Base-by-base conservation (phyloP, 2,888 invertebrate genomes). In the Elegia similella region DNA sequence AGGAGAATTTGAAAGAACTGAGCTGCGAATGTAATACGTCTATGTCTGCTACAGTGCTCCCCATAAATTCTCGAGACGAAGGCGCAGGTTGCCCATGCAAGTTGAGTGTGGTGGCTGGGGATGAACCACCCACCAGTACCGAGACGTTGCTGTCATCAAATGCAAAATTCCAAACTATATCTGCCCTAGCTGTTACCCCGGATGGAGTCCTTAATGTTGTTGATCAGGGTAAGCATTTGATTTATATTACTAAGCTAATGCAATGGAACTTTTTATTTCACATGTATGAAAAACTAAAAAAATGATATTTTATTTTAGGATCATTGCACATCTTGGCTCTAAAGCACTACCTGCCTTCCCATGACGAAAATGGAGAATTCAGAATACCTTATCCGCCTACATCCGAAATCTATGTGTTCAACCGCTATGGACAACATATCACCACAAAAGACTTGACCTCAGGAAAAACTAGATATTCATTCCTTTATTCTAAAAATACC, bases 131-230 rank as follows among this genome's bases (percentile, higher is more conserved):
- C 0, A 95, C 95, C 63, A 96, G 95, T 78, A 95, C 96, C 0
- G 96, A 96, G 82, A 97, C 97, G 23, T 86, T 98, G 64, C 86
- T 98, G 17, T 98, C 98, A 1, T 97, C 97, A 5, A 98, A 98
- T 79, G 97, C 98, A 0, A 95, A 96, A 78, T 97, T 98, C 87
- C 96, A 95, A 71, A 95, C 96, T 6, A 96, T 97, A 78, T 96
- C 96, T 42, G 97, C 98, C 10, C 93, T 99, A 44, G 96, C 98
- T 10, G 98, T 99, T 42, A 97, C 98, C 32, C 98, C 98, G 38
- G 98, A 98, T 80, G 98, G 98, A n/a, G 96, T 98, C 57, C 93
- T 99, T 48, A 97, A 98, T 86, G 96, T 99, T 55, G 98, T 98
- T 42, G 99, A 99, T 92, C 97, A 98, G 93, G 96, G 96, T 89